These are phyloP conservation scores for Philotrypesis tridentata DNA, from an alignment of 1,140 invertebrate genomes.

Conservation along the genomic window DNA sequence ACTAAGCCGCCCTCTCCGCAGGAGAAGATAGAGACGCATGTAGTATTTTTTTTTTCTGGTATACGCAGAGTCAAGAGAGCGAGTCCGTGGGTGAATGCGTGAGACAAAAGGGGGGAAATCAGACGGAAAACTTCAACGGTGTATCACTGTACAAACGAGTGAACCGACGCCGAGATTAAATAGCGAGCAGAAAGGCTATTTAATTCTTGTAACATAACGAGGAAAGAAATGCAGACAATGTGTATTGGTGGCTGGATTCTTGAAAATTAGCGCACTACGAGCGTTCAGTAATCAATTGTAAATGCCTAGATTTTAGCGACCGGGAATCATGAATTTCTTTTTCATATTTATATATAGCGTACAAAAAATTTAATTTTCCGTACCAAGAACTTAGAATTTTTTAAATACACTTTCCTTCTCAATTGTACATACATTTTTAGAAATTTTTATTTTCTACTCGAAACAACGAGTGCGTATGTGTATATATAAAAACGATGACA, in stretches of 20 bases:
- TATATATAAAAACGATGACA: background rate
- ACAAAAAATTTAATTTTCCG: background rate
- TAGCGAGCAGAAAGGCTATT: conserved; percentile 49
- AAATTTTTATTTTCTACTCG: background rate
- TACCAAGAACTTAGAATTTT: background rate
- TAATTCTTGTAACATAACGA: conserved; percentile 42
- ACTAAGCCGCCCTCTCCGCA: background rate
- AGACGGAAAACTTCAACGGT: background rate
- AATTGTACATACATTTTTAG: background rate
- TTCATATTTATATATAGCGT: conserved; percentile 9
- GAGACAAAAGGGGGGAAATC: background rate
- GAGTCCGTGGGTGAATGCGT: conserved; percentile 7
- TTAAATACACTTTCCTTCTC: background rate
- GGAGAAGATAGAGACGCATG: background rate
- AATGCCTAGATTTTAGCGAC: background rate
- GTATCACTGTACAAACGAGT: conserved; percentile 19
- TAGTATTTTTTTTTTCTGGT: background rate
- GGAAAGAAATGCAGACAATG: conserved; percentile 73
- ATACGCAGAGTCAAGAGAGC: background rate
- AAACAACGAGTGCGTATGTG: background rate
- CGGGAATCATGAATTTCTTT: background rate
- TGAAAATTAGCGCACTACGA: conserved; percentile 55
- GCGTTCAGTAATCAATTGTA: conserved; percentile 15
- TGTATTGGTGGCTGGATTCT: conserved; percentile 74
- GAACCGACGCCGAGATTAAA: background rate